Evolutionary conservation across 2,797 vertebrate genomes (phyloP), one percentile per base, ranked within the genome.

Genomic region (Xenopus petersii): DNA sequence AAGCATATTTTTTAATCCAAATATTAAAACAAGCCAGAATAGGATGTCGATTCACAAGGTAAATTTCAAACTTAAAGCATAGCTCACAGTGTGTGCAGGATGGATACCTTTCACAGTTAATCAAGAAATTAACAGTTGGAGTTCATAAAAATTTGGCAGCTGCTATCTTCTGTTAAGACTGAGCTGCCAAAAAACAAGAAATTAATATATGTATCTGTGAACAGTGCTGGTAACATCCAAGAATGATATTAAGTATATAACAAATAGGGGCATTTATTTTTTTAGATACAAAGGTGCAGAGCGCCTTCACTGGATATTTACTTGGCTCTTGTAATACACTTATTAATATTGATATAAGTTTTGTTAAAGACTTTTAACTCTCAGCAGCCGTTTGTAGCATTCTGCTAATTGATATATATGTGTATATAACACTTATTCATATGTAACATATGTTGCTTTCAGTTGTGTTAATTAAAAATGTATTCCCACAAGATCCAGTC

Each of bases 401-500:
- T 75, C 48, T 60, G 56, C 63, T 70, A 75, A 75, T 75, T 75
- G 73, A 64, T 47, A 26, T 64, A 63, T 33, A 63, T 15, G 55
- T 63, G 48, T 10, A 70, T n/a, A 24, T 13, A 64, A 64, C 66
- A 63, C 59, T 55, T 68, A 68, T 21, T 69, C 62, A 75, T 51
- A 69, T 24, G 49, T 55, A 75, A 70, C 67, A 58, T 70, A 75
- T 75, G 67, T 60, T 70, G 48, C 67, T 64, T 56, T 75, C 48
- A 69, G 69, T 69, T n/a, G 63, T 56, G 36, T 49, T 55, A 70
- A 70, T 69, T 75, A 64, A 63, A 64, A 33, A 33, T 48, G 64
- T 56, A 9, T 36, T 67, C 64, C 55, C 42, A 58, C 64, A 17
- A 74, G 63, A 15, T 51, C 55, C 60, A 74, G 60, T 51, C 24